Base-by-base conservation (phyloP, 2,888 invertebrate genomes). In the Eupithecia dodoneata region DNA sequence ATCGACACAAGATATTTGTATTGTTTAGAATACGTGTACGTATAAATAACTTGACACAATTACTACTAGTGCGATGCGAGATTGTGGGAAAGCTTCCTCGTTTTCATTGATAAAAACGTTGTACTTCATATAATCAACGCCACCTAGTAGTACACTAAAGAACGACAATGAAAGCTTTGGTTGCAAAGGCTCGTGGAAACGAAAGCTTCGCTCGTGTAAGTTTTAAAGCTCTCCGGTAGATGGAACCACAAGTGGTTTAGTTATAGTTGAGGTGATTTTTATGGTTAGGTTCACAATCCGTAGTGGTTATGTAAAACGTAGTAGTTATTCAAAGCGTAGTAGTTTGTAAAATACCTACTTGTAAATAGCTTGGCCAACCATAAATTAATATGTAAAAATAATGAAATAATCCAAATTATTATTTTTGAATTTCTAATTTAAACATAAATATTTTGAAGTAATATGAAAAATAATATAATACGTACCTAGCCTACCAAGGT, bases 111-210 rank as follows among this genome's bases (percentile, higher is more conserved):
- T 52, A 52, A n/a, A n/a, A n/a, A 59, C 0, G 9, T 59, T 9
- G 6, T 59, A 59, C n/a, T 18, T 59, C 9, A 59, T 9, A 59
- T n/a, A 18, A 18, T 18, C 55, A 59, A 2, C 74, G 74, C 79
- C 81, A 81, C 77, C 81, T 81, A 71, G 52, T 30, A 59, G 52
- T 47, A 55, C 6, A 66, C 42, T 15, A 12, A 18, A n/a, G 2
- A 44, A 12, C 7, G 75, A 79, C 13, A 42, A 69, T 63, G 9
- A 74, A 75, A 73, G 73, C 69, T 41, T 73, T 73, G 9, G 12
- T 13, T 70, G 47, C 55, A 3, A 70, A 74, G 75, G 73, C 73
- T 71, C 52, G 42, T 47, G 45, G 74, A 55, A 41, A 15, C 65
- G 2, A 65, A 44, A 74, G 45, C 72, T 70, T 2, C 44, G 6